A percentile compares a stretch with the other conserved stretches of the same genome.
These are phyloP conservation scores for Tachina grossa DNA, from an alignment of 2,888 invertebrate genomes.

Conservation along the genomic window DNA sequence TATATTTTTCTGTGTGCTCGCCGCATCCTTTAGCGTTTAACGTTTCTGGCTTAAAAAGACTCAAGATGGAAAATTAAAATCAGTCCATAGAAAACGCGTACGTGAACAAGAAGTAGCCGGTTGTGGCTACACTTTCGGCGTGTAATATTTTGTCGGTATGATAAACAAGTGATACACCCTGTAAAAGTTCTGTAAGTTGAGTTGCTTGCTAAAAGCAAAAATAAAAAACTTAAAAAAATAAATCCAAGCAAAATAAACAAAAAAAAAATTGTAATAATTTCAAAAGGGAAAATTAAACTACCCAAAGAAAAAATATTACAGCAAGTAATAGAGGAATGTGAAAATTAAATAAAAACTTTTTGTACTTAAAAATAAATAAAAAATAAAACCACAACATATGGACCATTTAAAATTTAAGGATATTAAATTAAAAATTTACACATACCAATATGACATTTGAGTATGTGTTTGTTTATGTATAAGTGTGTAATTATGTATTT, in stretches of 20 bases:
- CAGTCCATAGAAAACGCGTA: constrained; percentile 83
- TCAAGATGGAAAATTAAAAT: constrained; percentile 79
- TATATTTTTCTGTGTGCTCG: constrained; percentile 53
- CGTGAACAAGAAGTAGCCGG: constrained; percentile 83
- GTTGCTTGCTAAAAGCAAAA: constrained; percentile 66
- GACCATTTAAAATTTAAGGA: constrained; percentile 65
- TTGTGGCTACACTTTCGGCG: constrained; percentile 83
- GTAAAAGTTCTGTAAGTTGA: constrained; percentile 83
- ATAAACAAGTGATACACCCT: constrained; percentile 83
- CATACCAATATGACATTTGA: constrained; percentile 35
- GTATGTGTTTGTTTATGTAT: constrained; percentile 25
- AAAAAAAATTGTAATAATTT: constrained; percentile 43
- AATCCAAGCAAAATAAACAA: constrained; percentile 51
- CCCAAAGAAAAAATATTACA: constrained; percentile 8
- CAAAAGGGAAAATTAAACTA: constrained; percentile 41
- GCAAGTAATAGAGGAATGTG: constrained; percentile 35
- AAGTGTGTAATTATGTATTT: constrained; percentile 21
- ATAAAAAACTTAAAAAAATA: constrained; percentile 66
- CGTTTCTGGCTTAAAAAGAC: constrained; percentile 64
- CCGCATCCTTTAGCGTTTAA: constrained; percentile 65
- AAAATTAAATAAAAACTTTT: constrained; percentile 28
- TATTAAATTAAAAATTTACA: constrained; percentile 49
- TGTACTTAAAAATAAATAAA: constrained; percentile 23
- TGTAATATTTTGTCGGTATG: constrained; percentile 83
- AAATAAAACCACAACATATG: constrained; percentile 53